These are phyloP conservation scores for Atrichornis clamosus DNA, from an alignment of 2,113 vertebrate genomes.

Conservation along the genomic window DNA sequence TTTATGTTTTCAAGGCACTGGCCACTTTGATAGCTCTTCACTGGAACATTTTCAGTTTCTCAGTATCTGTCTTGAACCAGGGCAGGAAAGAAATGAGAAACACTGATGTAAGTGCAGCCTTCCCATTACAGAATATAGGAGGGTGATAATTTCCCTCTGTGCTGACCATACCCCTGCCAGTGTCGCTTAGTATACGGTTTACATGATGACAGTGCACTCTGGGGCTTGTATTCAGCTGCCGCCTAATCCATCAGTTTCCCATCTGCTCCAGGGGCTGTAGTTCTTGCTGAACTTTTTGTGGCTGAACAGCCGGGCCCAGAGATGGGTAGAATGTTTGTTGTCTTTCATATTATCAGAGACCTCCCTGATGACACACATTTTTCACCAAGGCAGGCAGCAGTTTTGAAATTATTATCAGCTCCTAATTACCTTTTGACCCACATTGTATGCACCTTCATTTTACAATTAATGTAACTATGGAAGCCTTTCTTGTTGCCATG, in stretches of 20 bases:
- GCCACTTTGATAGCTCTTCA: neutral
- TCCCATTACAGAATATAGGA: neutral
- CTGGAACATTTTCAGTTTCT: neutral
- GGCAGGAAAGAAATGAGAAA: neutral
- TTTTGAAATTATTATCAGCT: neutral
- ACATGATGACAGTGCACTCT: neutral
- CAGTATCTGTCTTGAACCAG: neutral
- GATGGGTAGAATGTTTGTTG: neutral
- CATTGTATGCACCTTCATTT: neutral
- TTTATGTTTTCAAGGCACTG: neutral
- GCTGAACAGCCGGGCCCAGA: neutral
- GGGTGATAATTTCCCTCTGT: neutral
- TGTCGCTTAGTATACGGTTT: neutral
- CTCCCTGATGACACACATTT: neutral
- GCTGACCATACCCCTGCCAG: neutral
- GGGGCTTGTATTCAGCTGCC: neutral
- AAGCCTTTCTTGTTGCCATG: neutral
- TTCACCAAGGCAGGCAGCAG: neutral
- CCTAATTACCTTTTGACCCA: neutral
- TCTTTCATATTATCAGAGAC: neutral
- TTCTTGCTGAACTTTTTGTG: neutral
- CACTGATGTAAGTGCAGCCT: neutral
- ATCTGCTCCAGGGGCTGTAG: neutral
- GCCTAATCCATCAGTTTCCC: neutral
- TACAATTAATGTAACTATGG: neutral